These are phyloP conservation scores for Thymelicus lineola DNA, from an alignment of 2,888 invertebrate species.

Conservation along the genomic window DNA sequence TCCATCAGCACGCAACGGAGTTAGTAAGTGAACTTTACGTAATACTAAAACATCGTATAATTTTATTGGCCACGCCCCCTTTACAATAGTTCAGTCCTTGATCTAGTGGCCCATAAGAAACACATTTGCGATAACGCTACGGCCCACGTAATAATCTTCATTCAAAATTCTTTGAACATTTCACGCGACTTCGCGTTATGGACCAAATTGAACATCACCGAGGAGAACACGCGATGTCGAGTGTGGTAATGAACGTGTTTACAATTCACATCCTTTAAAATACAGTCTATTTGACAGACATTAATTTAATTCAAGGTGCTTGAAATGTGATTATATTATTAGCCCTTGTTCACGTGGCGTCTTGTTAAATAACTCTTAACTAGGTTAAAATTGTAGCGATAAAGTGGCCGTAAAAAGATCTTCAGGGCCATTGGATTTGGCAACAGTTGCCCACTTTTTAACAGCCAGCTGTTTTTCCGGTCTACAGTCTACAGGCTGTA, in stretches of 20 bases:
- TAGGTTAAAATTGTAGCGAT: not conserved
- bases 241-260: conserved; percentile 5
- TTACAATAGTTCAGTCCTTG: too few relatives aligned
- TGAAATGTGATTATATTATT: not conserved
- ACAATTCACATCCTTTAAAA: conserved; percentile 15
- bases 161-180: too few relatives aligned
- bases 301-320: not conserved
- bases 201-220: too few relatives aligned
- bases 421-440: not conserved
- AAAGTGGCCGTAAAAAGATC: not conserved
- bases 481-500: not conserved
- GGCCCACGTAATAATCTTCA: too few relatives aligned
- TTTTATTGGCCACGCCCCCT: too few relatives aligned
- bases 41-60: too few relatives aligned
- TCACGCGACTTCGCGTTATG: too few relatives aligned
- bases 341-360: not conserved
- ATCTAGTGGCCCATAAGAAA: too few relatives aligned
- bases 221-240: too few relatives aligned
- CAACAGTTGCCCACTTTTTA: not conserved
- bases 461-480: not conserved
- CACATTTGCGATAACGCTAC: too few relatives aligned
- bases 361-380: not conserved
- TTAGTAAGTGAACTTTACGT: too few relatives aligned
- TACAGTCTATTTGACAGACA: not conserved
- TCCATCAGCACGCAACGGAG: too few relatives aligned